phyloP scores from a whole-genome alignment of 2,888 invertebrate genomes.

The Drosophila helvetica region DNA sequence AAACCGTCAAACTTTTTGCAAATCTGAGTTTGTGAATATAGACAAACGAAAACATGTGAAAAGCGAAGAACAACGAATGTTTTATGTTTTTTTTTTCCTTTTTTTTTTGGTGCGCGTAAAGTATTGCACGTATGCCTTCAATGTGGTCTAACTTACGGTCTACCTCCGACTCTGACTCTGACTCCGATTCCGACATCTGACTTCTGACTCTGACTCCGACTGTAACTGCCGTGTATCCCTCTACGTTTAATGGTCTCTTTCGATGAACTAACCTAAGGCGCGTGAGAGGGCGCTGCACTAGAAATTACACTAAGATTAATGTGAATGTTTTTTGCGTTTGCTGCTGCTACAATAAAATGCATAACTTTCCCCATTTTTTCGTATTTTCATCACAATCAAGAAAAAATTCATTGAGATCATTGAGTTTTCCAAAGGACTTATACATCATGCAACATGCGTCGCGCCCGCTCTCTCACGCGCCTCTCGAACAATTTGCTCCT shows the following conservation, averaged over 20 bases:
- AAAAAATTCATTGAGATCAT: conserved; percentile 78
- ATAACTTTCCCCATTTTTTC: conserved; percentile 55
- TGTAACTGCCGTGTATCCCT: conserved; percentile 20
- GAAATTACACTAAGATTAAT: conserved; percentile 75
- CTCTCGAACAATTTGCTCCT: conserved; percentile 9
- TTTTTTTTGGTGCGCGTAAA: conserved; percentile 29
- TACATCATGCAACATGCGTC: conserved; percentile 49
- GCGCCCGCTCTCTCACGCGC: conserved; percentile 46
- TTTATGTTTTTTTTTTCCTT: neutral
- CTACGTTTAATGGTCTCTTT: conserved; percentile 20
- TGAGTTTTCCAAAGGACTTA: conserved; percentile 75
- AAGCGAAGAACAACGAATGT: conserved; percentile 26
- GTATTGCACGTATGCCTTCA: conserved; percentile 30
- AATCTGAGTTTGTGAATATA: conserved; percentile 23
- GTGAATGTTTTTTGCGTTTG: conserved; percentile 64
- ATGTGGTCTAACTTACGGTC: conserved; percentile 39
- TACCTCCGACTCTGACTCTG: conserved; percentile 25
- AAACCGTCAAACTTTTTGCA: conserved; percentile 18
- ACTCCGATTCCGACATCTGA: neutral
- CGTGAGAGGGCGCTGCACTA: conserved; percentile 67
- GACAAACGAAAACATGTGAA: conserved; percentile 22
- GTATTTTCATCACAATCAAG: conserved; percentile 63
- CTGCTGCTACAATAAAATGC: conserved; percentile 65
- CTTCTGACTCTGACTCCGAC: conserved; percentile 36
- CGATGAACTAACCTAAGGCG: conserved; percentile 30